Evolutionary conservation across 2,797 vertebrate genomes (phyloP).

Genomic region (Eutrigla gurnardus): DNA sequence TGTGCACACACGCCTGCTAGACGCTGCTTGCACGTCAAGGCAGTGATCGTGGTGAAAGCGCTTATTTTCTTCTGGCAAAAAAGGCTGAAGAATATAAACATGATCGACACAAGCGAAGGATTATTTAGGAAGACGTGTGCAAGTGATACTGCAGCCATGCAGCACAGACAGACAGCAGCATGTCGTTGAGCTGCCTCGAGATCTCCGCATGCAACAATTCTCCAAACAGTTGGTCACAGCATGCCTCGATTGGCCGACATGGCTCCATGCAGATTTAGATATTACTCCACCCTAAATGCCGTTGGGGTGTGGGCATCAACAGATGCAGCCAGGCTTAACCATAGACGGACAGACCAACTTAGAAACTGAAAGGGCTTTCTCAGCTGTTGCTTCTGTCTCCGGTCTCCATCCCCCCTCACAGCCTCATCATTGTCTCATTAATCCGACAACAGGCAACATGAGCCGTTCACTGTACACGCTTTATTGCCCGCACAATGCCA

Average conservation of each 20-base stretch:
- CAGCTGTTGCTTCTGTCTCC: slow-evolving; percentile 71
- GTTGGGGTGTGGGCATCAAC: slow-evolving; percentile 62
- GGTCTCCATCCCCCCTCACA: slow-evolving; percentile 28
- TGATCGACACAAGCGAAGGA: not conserved
- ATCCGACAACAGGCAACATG: slow-evolving; percentile 44
- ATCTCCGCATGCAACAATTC: slow-evolving; percentile 13
- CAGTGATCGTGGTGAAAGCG: slow-evolving; percentile 49
- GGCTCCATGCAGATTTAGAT: slow-evolving; percentile 57
- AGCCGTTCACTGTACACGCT: slow-evolving; percentile 37
- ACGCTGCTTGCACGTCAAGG: slow-evolving; percentile 37
- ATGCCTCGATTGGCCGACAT: slow-evolving; percentile 35
- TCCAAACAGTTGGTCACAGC: slow-evolving; percentile 26
- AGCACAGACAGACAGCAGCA: not conserved
- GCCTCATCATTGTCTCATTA: slow-evolving; percentile 54
- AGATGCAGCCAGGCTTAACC: slow-evolving; percentile 66
- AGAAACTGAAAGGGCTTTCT: slow-evolving; percentile 70
- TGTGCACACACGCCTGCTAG: slow-evolving; percentile 18
- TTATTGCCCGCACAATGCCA: slow-evolving; percentile 10
- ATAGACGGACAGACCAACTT: slow-evolving; percentile 59
- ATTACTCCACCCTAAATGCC: slow-evolving; percentile 47
- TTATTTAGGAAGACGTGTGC: slow-evolving; percentile 19
- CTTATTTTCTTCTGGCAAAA: slow-evolving; percentile 39
- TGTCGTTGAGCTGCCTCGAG: slow-evolving; percentile 8
- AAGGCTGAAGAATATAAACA: slow-evolving; percentile 11
- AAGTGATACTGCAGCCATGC: slow-evolving; percentile 10